A percentile compares a stretch with the other conserved stretches of the same genome.
phyloP scores from a whole-genome alignment of 1,140 invertebrate genomes.

The Hydropsyche tenuis region DNA sequence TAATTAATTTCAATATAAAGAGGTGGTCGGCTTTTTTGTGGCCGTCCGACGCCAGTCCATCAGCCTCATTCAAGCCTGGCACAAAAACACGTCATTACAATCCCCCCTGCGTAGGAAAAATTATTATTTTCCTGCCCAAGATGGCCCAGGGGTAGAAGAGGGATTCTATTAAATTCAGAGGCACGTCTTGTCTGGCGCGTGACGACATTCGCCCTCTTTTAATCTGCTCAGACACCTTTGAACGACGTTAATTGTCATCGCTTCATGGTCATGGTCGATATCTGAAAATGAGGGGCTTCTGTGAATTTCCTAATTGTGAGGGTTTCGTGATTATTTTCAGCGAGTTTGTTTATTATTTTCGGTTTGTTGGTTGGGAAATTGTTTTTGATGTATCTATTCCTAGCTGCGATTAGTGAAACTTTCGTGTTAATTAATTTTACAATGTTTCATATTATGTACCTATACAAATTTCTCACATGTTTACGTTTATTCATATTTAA shows the following conservation, averaged over 20 bases:
- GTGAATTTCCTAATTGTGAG: no score
- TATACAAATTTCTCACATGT: no score
- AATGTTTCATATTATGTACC: no score
- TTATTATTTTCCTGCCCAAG: slow-evolving; percentile 28
- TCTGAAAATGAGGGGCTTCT: not conserved
- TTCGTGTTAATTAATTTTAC: no score
- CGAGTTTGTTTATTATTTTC: no score
- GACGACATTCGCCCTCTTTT: slow-evolving; percentile 24
- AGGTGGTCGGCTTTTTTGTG: slow-evolving; percentile 6
- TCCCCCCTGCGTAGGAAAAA: slow-evolving; percentile 13
- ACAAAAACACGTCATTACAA: slow-evolving; percentile 36
- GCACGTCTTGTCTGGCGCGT: slow-evolving; percentile 31
- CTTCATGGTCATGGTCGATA: not conserved
- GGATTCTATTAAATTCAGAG: slow-evolving; percentile 34
- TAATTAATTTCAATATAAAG: slow-evolving; percentile 37
- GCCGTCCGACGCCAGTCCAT: slow-evolving; percentile 16
- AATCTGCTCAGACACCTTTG: slow-evolving; percentile 31
- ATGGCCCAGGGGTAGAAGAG: not conserved
- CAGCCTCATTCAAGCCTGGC: slow-evolving; percentile 9
- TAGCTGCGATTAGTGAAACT: no score
- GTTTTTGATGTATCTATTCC: no score
- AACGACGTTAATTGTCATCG: slow-evolving; percentile 33
- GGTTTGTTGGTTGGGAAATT: no score
- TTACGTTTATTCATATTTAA: no score
- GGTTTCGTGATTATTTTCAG: no score